Base-by-base conservation (phyloP, 1,140 invertebrate genomes). In the Bombus superbus region DNA sequence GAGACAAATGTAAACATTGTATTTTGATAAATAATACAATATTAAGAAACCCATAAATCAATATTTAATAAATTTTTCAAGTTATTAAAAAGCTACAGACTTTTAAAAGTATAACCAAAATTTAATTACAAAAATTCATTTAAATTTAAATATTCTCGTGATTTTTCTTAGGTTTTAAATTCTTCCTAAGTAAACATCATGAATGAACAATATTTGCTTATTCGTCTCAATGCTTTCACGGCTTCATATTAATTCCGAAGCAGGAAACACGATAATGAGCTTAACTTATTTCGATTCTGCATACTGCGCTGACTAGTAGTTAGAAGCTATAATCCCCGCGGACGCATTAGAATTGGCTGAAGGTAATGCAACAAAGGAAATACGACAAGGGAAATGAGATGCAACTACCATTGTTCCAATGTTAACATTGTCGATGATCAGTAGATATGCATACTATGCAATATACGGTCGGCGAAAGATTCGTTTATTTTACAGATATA, bases 331-430 rank as follows among this genome's bases (percentile, higher is more conserved):
- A 89, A 86, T 88, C 83, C 42, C 38, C 32, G 15, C 59, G 75
- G 79, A 80, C 28, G 35, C 47, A 86, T 82, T 74, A 86, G 62
- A 86, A 86, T 79, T 44, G 57, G 78, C 18, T 68, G 57, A 68
- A 57, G 76, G 78, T 89, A 83, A 89, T 83, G 18, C 76, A 85
- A 88, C 87, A 85, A 88, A 84, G 87, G 76, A 87, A 84, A 84
- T 75, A 80, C 25, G 38, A 35, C 38, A 79, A 71, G 62, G 76
- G 57, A 71, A 78, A 84, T 84, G 64, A 78, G 64, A 69, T 59
- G 75, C 64, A 59, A 35, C 64, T 38, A 35, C n/a, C 32, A 66
- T 71, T 79, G 68, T 69, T 68, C 66, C 2, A n/a, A 53, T 22
- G 57, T 68, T 15, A 53, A 4, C 25, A 10, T 32, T 69, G 32